These are phyloP conservation scores for Torymus texanus DNA, from an alignment of 2,888 invertebrate genomes.

Conservation along the genomic window DNA sequence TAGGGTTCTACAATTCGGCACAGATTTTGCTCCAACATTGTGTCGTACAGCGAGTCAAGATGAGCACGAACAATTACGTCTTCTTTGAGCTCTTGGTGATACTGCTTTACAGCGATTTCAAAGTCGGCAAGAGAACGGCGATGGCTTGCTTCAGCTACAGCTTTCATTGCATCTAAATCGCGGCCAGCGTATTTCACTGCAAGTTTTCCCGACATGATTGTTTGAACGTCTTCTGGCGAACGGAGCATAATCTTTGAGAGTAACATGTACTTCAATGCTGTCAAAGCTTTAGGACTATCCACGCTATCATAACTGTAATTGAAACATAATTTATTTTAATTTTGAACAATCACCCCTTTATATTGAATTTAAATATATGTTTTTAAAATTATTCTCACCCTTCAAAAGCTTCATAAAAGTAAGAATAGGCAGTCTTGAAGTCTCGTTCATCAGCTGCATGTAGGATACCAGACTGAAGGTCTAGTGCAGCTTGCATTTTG, in stretches of 20 bases:
- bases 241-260: slow-evolving; percentile 99
- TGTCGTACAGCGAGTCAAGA: slow-evolving; percentile 96
- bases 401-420: slow-evolving; percentile 99
- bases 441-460: slow-evolving; percentile 99
- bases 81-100: slow-evolving; percentile 91
- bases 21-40: slow-evolving; percentile 99
- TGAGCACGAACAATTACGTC: slow-evolving; percentile 98
- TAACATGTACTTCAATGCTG: slow-evolving; percentile 99
- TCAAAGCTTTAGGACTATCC: slow-evolving; percentile 92
- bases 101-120: slow-evolving; percentile 90
- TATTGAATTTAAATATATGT: slow-evolving; percentile 12
- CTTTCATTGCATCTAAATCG: slow-evolving; percentile 98
- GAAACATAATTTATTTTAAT: background rate
- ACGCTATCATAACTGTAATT: slow-evolving; percentile 84
- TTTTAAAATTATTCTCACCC: slow-evolving; percentile 79
- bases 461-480: slow-evolving; percentile 97
- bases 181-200: slow-evolving; percentile 97
- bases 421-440: slow-evolving; percentile 99
- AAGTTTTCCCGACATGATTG: slow-evolving; percentile 96
- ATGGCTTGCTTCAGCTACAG: slow-evolving; percentile 96
- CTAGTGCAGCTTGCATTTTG: slow-evolving; percentile 97
- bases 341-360: background rate
- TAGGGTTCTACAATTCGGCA: slow-evolving; percentile 99
- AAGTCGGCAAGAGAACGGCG: slow-evolving; percentile 98
- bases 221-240: slow-evolving; percentile 96